Evolutionary conservation across 2,113 vertebrate genomes (phyloP), one percentile per base, ranked within the genome.

Genomic region (Accipiter virgatus): DNA sequence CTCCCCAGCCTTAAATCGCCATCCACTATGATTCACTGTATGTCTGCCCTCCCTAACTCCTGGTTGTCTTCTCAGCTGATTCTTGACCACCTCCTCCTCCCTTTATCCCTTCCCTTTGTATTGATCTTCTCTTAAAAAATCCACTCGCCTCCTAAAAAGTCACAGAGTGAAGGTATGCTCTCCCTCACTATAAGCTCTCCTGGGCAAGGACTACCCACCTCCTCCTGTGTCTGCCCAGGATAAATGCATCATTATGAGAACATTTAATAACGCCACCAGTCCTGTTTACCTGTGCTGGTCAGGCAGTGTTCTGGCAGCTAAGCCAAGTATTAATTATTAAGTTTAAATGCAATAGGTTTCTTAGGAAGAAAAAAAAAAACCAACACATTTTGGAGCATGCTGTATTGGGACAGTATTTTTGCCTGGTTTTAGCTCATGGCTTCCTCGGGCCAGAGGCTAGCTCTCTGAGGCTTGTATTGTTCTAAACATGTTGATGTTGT

Each of bases 161-260:
- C n/a, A 38, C 7, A 15, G 47, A 31, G 19, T 2, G 15, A 18
- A 7, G 0, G 1, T 42, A 47, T 45, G 23, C 5, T 48, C 10
- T 63, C 56, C 56, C 34, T 50, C 77, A 4, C 50, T 23, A 23
- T 31, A 29, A 72, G 8, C 38, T 68, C 67, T 71, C 62, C 22
- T 11, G 25, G n/a, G 12, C 52, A 31, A 15, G 9, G 22, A 20
- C 20, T 34, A 50, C 61, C 14, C 74, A 61, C 5, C 47, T 81
- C 16, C 38, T 43, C 42, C 70, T 3, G 2, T 7, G 26, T 19
- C 59, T 85, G 29, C n/a, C 48, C 12, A 9, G 53, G 48, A 53
- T 6, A 80, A 91, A 65, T 11, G 3, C 40, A 58, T 27, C 25
- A 10, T 43, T 26, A 13, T 8, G 19, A 42, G 53, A 53, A 36